These are phyloP conservation scores for Ormyrus thymus DNA, from an alignment of 2,888 invertebrate species.

Conservation along the genomic window DNA sequence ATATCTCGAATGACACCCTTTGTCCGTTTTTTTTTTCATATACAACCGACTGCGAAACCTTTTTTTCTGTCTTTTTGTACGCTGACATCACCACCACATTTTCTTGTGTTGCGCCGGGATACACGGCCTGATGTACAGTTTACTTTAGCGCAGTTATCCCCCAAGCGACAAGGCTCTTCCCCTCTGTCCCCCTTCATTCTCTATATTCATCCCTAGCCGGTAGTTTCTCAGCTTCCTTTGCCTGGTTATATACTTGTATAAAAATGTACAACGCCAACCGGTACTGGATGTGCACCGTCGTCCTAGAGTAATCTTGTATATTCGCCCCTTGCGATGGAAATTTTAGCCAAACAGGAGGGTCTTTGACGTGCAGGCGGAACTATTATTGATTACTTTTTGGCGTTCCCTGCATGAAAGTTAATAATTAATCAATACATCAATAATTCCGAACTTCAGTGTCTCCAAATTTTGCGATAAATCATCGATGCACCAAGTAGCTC, in stretches of 20 bases:
- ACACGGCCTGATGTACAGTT: constrained; percentile 43
- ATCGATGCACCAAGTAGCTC: too few species aligned
- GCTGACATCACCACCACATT: constrained; percentile 7
- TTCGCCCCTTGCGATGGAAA: too few species aligned
- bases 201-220: background rate
- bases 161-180: constrained; percentile 25
- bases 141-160: constrained; percentile 35
- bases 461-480: too few species aligned
- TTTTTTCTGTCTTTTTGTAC: constrained; percentile 15
- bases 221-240: constrained; percentile 1
- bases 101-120: background rate
- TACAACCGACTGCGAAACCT: constrained; percentile 19
- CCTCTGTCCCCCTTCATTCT: background rate
- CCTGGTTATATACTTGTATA: background rate
- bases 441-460: too few species aligned
- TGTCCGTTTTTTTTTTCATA: constrained; percentile 24
- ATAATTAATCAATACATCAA: too few species aligned
- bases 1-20: constrained; percentile 41
- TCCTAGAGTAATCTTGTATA: background rate
- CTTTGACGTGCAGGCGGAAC: too few species aligned
- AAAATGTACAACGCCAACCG: background rate
- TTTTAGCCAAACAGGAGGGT: too few species aligned
- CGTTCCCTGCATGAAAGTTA: too few species aligned
- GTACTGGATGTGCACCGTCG: background rate
- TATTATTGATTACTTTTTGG: too few species aligned